Evolutionary conservation across 1,140 invertebrate species (phyloP), one percentile per base, ranked within the genome.

Genomic region (Pomacea maculata): DNA sequence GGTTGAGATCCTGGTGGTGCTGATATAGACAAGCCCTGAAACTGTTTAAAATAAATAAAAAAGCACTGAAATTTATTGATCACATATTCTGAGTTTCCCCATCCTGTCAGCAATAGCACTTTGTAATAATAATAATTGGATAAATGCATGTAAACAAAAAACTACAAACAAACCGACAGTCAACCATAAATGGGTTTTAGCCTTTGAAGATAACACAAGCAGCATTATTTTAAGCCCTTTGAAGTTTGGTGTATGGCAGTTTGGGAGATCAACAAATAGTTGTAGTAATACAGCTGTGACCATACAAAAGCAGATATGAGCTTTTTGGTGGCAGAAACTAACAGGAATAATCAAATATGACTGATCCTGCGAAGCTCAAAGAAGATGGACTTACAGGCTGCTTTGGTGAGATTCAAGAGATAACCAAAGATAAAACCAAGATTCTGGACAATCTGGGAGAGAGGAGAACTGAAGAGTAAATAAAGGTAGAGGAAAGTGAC

Each of bases 1-100:
- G 29, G 81, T 65, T 75, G 75, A 54, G 63, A 82, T 64, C 57
- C 71, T 61, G 34, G 84, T 65, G 79, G 64, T 63, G 76, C 75
- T 25, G 73, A 74, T 54, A 81, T 65, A 12, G 75, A 45, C 78
- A 80, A 79, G 45, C 54, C 71, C 65, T 77, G 75, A 45, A 83
- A 83, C 82, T 83, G 78, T 45, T 4, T 63, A 71, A n/a, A 61
- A 63, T 71, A 68, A 67, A 72, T 72, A 25, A 79, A 55, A 72
- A 45, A 55, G 12, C 45, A 71, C 52, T 61, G 71, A 19, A 45
- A 45, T n/a, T 54, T 17, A 71, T 68, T 25, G 25, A 55, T 9
- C 45, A 45, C 12, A 79, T 2, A 21, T 15, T 68, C n/a, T 54
- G 17, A 21, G n/a, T 15, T 70, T 10, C 52, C 14, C 70, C 15